Evolutionary conservation across 2,888 invertebrate species (phyloP), one percentile per base, ranked within the genome.

Genomic region (Drosophila infuscata): DNA sequence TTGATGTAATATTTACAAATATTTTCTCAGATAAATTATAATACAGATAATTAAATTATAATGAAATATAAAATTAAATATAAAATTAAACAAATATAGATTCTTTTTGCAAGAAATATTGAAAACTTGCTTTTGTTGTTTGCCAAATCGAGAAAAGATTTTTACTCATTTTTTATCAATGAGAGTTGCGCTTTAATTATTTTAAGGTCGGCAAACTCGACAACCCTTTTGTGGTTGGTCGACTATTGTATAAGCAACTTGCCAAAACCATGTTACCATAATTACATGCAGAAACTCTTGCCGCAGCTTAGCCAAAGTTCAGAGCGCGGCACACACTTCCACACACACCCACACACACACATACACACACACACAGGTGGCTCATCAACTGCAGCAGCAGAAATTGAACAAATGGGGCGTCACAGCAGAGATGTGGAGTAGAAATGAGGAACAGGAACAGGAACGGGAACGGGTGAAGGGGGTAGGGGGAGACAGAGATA

Each of bases 221-320:
- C 82, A 83, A 82, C 81, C 54, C 88, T 76, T 33, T 33, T 20
- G 0, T 15, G 8, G 2, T 6, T 9, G 32, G 25, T 17, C 25
- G 30, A 57, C 41, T 68, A 59, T 70, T 79, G 83, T 63, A 66
- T 59, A 74, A 70, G 58, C 67, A 76, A 70, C 73, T 81, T 83
- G 88, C 89, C 89, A 87, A 85, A 85, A 89, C 73, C 89, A 91
- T 91, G 89, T 91, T 84, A 78, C 88, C 91, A 88, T 91, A 89
- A 91, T 91, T 89, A 91, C 89, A 89, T 89, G 89, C 89, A 89
- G 82, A 91, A 83, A 90, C 88, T 70, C 82, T 70, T 70, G 46
- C 89, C 62, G 67, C 71, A 66, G 82, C 81, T 82, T 79, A 70
- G 65, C 70, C 86, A 79, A 65, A 76, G 76, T 48, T 56, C 35